These are phyloP conservation scores for Regulus satrapa DNA, from an alignment of 2,113 vertebrate species.

Conservation along the genomic window DNA sequence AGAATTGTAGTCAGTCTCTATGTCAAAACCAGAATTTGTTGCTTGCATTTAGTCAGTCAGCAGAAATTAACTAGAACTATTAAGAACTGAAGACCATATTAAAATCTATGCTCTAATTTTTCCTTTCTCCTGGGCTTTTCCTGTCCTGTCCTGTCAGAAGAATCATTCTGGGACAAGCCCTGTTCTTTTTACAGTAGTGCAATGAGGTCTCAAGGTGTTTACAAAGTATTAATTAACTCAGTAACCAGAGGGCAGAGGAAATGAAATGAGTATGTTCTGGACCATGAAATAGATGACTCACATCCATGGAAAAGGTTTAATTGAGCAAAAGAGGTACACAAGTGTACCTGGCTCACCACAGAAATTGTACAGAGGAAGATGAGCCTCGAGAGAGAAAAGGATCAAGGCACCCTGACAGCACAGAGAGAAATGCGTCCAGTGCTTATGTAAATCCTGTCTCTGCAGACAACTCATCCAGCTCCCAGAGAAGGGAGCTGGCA, in stretches of 20 bases:
- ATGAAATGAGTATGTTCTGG: conserved; percentile 22
- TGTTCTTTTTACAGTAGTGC: background rate
- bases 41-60: background rate
- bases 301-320: conserved; percentile 9
- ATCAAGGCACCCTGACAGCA: background rate
- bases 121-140: background rate
- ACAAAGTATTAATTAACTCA: conserved; percentile 43
- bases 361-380: background rate
- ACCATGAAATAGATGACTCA: conserved; percentile 39
- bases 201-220: background rate
- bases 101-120: background rate
- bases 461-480: background rate
- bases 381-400: background rate
- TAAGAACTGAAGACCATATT: background rate
- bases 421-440: background rate
- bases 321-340: conserved; percentile 35
- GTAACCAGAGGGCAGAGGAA: conserved; percentile 40
- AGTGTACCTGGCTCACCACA: background rate
- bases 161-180: background rate
- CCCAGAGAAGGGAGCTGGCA: background rate
- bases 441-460: background rate
- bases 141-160: background rate
- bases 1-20: background rate
- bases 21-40: background rate
- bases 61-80: background rate